Evolutionary conservation across 2,797 vertebrate species (phyloP), one percentile per base, ranked within the genome.

Genomic region (Valencia hispanica): DNA sequence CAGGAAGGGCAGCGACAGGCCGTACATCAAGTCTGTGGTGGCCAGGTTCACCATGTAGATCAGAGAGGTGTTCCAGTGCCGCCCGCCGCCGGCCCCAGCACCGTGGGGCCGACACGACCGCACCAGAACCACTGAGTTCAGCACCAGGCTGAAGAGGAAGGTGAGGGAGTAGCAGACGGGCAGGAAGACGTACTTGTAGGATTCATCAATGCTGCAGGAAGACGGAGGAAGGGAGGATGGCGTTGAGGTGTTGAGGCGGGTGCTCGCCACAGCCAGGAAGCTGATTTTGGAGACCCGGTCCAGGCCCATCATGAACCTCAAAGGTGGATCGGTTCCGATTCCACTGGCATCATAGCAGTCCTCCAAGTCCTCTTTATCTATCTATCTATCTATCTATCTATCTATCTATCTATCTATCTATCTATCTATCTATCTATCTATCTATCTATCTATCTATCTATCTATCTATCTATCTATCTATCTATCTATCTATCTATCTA

Each of bases 41-140:
- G 96, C 96, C 83, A 97, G 86, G 85, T 96, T 96, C 63, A 96
- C 95, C 96, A 96, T 96, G 90, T 97, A 97, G 84, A 96, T 96
- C 80, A 96, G 91, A 0, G 96, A 97, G 1, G 95, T 94, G 80
- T 96, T 97, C 96, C 96, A 96, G 41, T 91, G 93, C 0, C 91
- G 94, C 27, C 90, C 91, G 0, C 45, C 14, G 0, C 85, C 41
- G 0, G 41, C 25, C 9, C 85, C 71, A 0, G 68, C 39, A 0
- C 86, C 50, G 0, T 80, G 82, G 48, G 80, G 92, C 14, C 94
- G 84, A 77, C 95, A 95, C 77, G 95, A 96, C 39, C 94, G 94
- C 63, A 95, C 90, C 75, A 96, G 91, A 57, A 96, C 94, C 78
- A 96, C 94, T 0, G 94, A 96, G 93, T 96, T 96, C 3, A 96